phyloP scores from a whole-genome alignment of 2,888 invertebrate genomes.

The Scaptomyza cyrtandrae region DNA sequence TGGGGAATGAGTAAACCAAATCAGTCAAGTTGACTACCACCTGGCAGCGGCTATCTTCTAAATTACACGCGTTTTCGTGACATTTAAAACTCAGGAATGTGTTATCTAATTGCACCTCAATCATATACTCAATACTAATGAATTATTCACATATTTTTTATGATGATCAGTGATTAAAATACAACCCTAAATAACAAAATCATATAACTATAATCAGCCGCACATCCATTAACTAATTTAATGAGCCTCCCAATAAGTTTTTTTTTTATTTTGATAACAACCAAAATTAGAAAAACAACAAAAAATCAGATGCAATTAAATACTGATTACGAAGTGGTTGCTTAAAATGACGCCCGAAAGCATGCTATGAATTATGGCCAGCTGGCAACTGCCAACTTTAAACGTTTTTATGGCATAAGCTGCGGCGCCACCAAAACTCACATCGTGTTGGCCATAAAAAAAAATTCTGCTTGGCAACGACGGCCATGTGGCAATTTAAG shows the following conservation, averaged over 20 bases:
- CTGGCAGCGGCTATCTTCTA: background rate
- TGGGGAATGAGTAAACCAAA: background rate
- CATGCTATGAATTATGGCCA: conserved; percentile 61
- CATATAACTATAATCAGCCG: conserved; percentile 31
- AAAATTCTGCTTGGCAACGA: conserved; percentile 20
- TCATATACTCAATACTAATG: conserved; percentile 22
- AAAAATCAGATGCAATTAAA: conserved; percentile 49
- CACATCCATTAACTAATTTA: conserved; percentile 66
- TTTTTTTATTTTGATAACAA: conserved; percentile 34
- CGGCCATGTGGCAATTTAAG: conserved; percentile 55
- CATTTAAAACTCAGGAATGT: conserved; percentile 15
- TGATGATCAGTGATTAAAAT: conserved; percentile 46
- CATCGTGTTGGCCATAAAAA: conserved; percentile 28
- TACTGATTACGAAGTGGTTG: conserved; percentile 55
- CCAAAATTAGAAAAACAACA: too few species aligned
- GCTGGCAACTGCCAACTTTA: conserved; percentile 47
- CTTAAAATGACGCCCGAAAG: conserved; percentile 45
- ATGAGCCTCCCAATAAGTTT: conserved; percentile 61
- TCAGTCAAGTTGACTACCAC: background rate
- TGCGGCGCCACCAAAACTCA: conserved; percentile 30
- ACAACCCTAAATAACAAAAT: conserved; percentile 10
- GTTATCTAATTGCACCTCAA: conserved; percentile 38
- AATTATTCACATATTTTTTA: conserved; percentile 1
- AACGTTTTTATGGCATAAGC: conserved; percentile 57
- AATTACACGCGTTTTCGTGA: background rate